Evolutionary conservation across 2,888 invertebrate species (phyloP).

Genomic region (Drosophila formosana): DNA sequence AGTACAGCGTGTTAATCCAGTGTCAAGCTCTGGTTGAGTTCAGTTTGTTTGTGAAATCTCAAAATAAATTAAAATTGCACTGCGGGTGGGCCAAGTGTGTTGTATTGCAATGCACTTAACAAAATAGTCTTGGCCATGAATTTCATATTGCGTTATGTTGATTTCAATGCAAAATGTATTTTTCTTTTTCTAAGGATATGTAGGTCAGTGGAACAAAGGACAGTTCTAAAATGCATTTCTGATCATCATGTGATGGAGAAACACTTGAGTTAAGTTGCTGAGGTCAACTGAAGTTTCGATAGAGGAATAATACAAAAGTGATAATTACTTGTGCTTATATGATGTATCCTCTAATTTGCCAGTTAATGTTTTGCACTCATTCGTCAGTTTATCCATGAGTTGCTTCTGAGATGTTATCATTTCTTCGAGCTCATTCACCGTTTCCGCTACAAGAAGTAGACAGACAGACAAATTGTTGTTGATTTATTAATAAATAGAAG

Average conservation of each 20-base stretch:
- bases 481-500: constrained; percentile 41
- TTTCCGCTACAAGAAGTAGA: constrained; percentile 90
- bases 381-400: constrained; percentile 96
- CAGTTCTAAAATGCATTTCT: background rate
- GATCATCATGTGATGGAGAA: background rate
- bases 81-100: constrained; percentile 32
- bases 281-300: constrained; percentile 1
- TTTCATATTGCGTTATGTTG: constrained; percentile 69
- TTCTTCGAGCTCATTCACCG: constrained; percentile 95
- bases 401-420: constrained; percentile 96
- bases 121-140: constrained; percentile 52
- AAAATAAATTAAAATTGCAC: constrained; percentile 55
- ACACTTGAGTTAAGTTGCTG: background rate
- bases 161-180: background rate
- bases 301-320: constrained; percentile 25
- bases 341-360: constrained; percentile 95
- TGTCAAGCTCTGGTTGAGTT: constrained; percentile 51
- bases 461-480: constrained; percentile 56
- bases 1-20: constrained; percentile 83
- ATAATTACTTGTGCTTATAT: constrained; percentile 92
- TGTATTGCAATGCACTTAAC: constrained; percentile 13
- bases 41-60: constrained; percentile 41
- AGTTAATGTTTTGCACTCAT: constrained; percentile 95
- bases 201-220: background rate
- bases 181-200: background rate